Evolutionary conservation across 2,888 invertebrate species (phyloP), one percentile per base, ranked within the genome.

Genomic region (Lissonota sp.): DNA sequence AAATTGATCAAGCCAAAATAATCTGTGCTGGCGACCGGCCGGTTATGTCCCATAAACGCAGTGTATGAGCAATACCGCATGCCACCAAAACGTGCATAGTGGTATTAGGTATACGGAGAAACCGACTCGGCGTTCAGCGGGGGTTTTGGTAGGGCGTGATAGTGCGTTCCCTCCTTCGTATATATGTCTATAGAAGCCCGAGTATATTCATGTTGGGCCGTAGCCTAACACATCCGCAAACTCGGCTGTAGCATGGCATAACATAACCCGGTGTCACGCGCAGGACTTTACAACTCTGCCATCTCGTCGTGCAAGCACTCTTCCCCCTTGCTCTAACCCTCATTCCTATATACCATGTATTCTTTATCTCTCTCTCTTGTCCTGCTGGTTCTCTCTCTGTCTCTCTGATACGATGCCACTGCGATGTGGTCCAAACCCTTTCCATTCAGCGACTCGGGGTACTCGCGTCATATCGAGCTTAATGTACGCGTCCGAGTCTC

Each of bases 1-100:
- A 92, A 92, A 92, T 91, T 92, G 92, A 92, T 92, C 92, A 92
- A 90, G 90, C 90, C 88, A 90, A 92, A 92, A 92, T 92, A 92
- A 92, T 92, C 92, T 91, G 89, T 88, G 88, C 89, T 87, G 88
- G 89, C 88, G 89, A 83, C 86, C 88, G 84, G 83, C 87, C 89
- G 89, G 91, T 92, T 92, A 92, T 92, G 91, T 88, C 88, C 92
- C 92, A 92, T 92, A 92, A 92, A 92, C 90, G 92, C 90, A 87
- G 90, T 83, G 88, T 90, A 92, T 84, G 91, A 91, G 91, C 89
- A 90, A 91, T 91, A 91, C 88, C 88, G 88, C 86, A 86, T 87
- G 89, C 89, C 86, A 88, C 87, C 89, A 86, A 88, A 88, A 87
- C 88, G 84, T 87, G 87, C 88, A 86, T 76, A 86, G 82, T 64